Evolutionary conservation across 2,888 invertebrate species (phyloP).

Genomic region (Campoplex capitator): DNA sequence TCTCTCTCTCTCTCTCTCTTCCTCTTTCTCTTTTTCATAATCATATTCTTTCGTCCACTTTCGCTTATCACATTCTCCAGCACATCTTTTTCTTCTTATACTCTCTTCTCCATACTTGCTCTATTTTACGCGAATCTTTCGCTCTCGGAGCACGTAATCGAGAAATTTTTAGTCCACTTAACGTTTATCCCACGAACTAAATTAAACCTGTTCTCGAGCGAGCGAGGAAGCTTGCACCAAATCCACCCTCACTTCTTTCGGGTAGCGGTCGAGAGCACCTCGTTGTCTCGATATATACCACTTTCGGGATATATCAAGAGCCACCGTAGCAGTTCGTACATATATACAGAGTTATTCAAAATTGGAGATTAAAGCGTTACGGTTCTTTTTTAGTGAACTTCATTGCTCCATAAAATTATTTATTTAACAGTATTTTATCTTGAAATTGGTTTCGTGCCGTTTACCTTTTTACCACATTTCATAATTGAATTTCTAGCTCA

Average conservation of each 20-base stretch:
- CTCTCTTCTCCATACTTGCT: neutral
- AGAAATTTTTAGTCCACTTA: slow-evolving; percentile 60
- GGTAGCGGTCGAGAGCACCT: slow-evolving; percentile 36
- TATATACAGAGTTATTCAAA: neutral
- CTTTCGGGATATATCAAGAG: neutral
- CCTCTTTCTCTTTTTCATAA: neutral
- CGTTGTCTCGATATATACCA: slow-evolving; percentile 12
- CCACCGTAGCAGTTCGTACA: neutral
- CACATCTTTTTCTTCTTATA: neutral
- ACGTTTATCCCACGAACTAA: slow-evolving; percentile 59
- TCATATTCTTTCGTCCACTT: neutral
- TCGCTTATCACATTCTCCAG: slow-evolving; percentile 22
- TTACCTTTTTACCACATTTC: too few species aligned
- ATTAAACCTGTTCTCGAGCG: slow-evolving; percentile 57
- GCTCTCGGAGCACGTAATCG: slow-evolving; percentile 57
- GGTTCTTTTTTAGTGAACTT: neutral
- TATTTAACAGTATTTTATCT: too few species aligned
- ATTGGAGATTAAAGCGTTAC: neutral
- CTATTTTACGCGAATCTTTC: slow-evolving; percentile 10
- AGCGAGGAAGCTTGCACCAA: slow-evolving; percentile 5
- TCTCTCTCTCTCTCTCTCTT: neutral
- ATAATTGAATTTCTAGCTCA: too few species aligned
- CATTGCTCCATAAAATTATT: too few species aligned
- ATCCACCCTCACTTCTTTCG: slow-evolving; percentile 49
- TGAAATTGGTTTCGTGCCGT: too few species aligned